Evolutionary conservation across 2,888 invertebrate genomes (phyloP), one percentile per base, ranked within the genome.

Genomic region (Hermaeophaga mercurialis): DNA sequence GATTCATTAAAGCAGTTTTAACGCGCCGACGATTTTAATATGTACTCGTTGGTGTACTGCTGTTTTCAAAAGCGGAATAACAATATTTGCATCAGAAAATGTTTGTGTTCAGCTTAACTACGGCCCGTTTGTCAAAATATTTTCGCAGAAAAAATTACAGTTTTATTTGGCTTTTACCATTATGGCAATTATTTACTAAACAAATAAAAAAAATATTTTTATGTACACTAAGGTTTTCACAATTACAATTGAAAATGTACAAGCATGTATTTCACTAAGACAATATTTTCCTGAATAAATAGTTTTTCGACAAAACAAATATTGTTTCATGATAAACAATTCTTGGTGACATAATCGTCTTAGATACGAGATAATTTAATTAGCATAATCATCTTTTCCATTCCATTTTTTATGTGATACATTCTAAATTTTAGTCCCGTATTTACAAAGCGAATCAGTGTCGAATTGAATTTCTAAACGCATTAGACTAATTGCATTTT

Each of bases 1-100:
- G 41, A 50, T 50, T 41, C 19, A 41, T 41, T 50, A 41, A 50
- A 41, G 50, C 50, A 22, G 41, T 50, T 50, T 50, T 50, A 50
- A 50, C 50, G 50, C 41, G 31, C 41, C 50, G 41, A 11, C 31
- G 33, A 33, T 50, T 49, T 33, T 22, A 33, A 50, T 31, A 41
- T 50, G 50, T 28, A 38, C 49, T 48, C 33, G 49, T 17, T 48
- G 11, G 8, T 31, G 15, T 28, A 47, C 33, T 36, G 47, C 36
- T 22, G 14, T 41, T 41, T 31, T 14, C 34, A 47, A 34, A 34
- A 34, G 47, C 34, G 11, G 31, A 41, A 50, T 43, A 41, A 49
- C 26, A 43, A 43, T 43, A 43, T 43, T 43, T 43, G 43, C 43
- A 43, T 43, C 24, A 43, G 43, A 43, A 43, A 43, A n/a, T 43